Evolutionary conservation across 2,888 invertebrate species (phyloP).

Genomic region (Rosalia funebris): DNA sequence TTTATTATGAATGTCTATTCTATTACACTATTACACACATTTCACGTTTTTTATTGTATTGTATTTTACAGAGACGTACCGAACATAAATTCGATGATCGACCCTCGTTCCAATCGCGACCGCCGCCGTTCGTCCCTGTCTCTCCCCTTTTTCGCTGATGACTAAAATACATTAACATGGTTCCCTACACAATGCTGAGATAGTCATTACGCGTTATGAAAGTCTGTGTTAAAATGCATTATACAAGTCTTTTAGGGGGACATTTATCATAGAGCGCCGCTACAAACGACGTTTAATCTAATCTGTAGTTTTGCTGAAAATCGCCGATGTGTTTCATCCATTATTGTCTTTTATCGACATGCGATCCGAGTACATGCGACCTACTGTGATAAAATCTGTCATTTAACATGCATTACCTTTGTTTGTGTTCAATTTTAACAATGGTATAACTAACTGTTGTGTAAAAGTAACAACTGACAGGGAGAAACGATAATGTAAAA

Average conservation of each 20-base stretch:
- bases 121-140: slow-evolving; percentile 35
- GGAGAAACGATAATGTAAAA: too few relatives aligned
- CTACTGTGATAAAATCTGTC: not conserved
- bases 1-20: too few relatives aligned
- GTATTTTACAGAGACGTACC: too few relatives aligned
- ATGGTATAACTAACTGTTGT: too few relatives aligned
- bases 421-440: not conserved
- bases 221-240: slow-evolving; percentile 59
- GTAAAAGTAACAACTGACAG: too few relatives aligned
- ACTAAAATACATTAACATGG: slow-evolving; percentile 62
- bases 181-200: slow-evolving; percentile 59
- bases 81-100: too few relatives aligned
- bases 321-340: slow-evolving; percentile 47
- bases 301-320: slow-evolving; percentile 48
- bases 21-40: too few relatives aligned
- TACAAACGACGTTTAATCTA: slow-evolving; percentile 42
- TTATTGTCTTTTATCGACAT: slow-evolving; percentile 42
- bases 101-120: too few relatives aligned
- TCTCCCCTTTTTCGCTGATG: slow-evolving; percentile 55
- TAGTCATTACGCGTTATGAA: slow-evolving; percentile 62
- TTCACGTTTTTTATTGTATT: too few relatives aligned
- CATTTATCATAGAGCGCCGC: slow-evolving; percentile 42
- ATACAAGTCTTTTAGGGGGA: slow-evolving; percentile 56
- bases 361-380: slow-evolving; percentile 33
- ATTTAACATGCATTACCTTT: not conserved